Base-by-base conservation (phyloP, 2,797 vertebrate species). In the Micropoecilia bifurca region DNA sequence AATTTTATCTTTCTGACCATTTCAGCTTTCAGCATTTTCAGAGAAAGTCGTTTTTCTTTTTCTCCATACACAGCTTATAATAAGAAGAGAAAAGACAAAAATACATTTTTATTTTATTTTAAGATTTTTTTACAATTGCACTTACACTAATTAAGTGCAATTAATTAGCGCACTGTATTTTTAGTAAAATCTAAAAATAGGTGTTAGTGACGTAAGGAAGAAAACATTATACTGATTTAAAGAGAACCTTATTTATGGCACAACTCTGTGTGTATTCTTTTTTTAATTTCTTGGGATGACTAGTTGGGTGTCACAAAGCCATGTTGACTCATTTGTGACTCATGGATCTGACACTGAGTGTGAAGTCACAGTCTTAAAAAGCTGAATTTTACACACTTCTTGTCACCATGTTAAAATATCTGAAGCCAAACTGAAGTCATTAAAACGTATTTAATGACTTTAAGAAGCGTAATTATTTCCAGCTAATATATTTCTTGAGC, bases 401-500 rank as follows among this genome's bases (percentile, higher is more conserved):
- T 46, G 13, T 43, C 12, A 71, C 12, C 13, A 45, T 28, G 25
- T 28, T 71, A 28, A 45, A 46, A 46, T 46, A 71, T 45, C 25
- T 71, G 55, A 45, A 75, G n/a, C n/a, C 16, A 30, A 28, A 46
- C 6, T n/a, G n/a, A n/a, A n/a, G n/a, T n/a, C n/a, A n/a, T n/a
- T n/a, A n/a, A 30, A 28, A 46, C 6, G 76, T 28, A 39, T 79
- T 39, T 90, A 85, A 89, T 90, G 78, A 79, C 73, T 88, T 93
- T 89, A 90, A 13, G 25, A 7, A 91, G 74, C 77, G 78, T 90
- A 77, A 87, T 91, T 91, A 92, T 81, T 82, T 72, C 48, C 39
- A 78, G 75, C 48, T 90, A 83, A 83, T 90, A 78, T 88, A 88
- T 87, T 1, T 47, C 71, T 45, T 45, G n/a, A 39, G 88, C 55